Conservation (phyloP, 2,888 invertebrate genomes). For the Scaptomyza flava region DNA sequence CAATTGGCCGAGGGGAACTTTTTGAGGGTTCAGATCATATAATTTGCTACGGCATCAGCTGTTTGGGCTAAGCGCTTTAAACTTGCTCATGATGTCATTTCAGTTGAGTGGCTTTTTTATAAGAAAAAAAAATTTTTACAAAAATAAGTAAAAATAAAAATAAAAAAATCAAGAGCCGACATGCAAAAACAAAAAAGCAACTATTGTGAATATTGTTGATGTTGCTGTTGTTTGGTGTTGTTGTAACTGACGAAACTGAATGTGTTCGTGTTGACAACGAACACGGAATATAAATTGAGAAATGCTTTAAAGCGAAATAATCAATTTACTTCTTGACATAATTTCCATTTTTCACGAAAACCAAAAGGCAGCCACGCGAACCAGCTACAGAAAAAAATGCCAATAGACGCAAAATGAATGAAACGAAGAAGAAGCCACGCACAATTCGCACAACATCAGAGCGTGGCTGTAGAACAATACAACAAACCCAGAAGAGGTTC, state of each 20-base stretch:
- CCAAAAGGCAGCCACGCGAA: constrained; percentile 70
- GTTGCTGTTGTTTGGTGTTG: constrained; percentile 33
- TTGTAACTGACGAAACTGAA: constrained; percentile 69
- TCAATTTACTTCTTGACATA: constrained; percentile 83
- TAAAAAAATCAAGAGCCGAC: constrained; percentile 39
- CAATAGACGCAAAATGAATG: constrained; percentile 9
- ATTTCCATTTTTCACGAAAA: constrained; percentile 83
- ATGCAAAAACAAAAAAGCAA: constrained; percentile 45
- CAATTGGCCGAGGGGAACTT: constrained; percentile 23
- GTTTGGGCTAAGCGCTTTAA: constrained; percentile 41
- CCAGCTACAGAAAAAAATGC: constrained; percentile 32
- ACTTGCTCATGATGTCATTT: constrained; percentile 81
- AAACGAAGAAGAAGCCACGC: constrained; percentile 45
- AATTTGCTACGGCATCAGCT: constrained; percentile 75
- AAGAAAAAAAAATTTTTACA: constrained; percentile 13
- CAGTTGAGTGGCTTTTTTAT: constrained; percentile 71
- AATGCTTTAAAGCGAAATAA: constrained; percentile 83
- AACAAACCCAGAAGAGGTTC: constrained; percentile 22
- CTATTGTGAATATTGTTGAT: constrained; percentile 44
- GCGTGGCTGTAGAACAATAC: constrained; percentile 22
- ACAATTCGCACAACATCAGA: constrained; percentile 65
- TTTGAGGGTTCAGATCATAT: constrained; percentile 51
- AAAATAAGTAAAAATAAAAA: constrained; percentile 19
- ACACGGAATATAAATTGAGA: constrained; percentile 82
- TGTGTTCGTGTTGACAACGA: constrained; percentile 79